A percentile compares a stretch with the other conserved stretches of the same genome.
Evolutionary conservation across 2,888 invertebrate species (phyloP).

Genomic region (Megamerina dolium): DNA sequence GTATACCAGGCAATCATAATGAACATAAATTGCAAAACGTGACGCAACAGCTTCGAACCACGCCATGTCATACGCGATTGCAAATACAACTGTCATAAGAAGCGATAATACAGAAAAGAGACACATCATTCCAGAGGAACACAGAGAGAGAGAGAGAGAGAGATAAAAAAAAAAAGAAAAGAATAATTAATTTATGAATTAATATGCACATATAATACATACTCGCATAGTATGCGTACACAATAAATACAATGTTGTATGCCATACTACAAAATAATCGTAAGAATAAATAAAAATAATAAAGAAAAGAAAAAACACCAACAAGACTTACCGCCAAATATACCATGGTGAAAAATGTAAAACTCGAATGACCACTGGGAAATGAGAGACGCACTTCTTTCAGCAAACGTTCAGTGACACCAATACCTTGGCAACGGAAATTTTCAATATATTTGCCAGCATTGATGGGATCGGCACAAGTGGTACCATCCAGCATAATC

Average conservation of each 20-base stretch:
- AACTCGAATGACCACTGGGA: slow-evolving; percentile 88
- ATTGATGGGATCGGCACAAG: slow-evolving; percentile 57
- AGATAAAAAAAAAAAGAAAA: background rate
- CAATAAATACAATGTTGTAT: no score
- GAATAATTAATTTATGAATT: background rate
- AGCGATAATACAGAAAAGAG: no score
- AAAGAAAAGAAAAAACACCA: background rate
- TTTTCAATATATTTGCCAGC: slow-evolving; percentile 63
- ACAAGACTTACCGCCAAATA: slow-evolving; percentile 70
- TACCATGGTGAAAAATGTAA: slow-evolving; percentile 79
- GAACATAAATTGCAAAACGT: slow-evolving; percentile 76
- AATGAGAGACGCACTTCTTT: slow-evolving; percentile 81
- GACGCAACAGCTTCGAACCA: slow-evolving; percentile 72
- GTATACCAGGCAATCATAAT: slow-evolving; percentile 79
- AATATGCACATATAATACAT: no score
- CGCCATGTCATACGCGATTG: slow-evolving; percentile 79
- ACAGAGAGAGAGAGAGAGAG: background rate
- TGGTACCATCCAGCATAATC: slow-evolving; percentile 49
- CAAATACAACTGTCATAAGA: slow-evolving; percentile 72
- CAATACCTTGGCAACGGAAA: slow-evolving; percentile 60
- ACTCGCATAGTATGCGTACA: no score
- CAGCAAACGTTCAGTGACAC: slow-evolving; percentile 53
- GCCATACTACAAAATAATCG: no score
- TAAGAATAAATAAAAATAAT: no score
- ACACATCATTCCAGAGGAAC: background rate